Evolutionary conservation across 2,113 vertebrate genomes (phyloP).

Genomic region (Bothrops jararaca): DNA sequence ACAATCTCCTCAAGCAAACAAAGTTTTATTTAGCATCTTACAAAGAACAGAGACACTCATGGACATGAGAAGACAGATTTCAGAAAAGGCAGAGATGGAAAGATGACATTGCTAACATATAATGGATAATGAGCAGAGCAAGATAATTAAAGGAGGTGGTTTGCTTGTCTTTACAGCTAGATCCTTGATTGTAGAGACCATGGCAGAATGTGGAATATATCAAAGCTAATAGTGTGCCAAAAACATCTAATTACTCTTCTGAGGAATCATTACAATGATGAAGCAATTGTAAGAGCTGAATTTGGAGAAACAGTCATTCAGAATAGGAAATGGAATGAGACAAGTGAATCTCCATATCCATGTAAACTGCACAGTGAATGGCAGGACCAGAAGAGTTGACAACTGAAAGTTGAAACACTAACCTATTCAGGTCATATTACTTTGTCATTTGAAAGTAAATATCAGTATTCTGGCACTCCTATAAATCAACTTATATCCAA

Average conservation of each 20-base stretch:
- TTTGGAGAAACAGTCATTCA: background rate
- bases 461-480: background rate
- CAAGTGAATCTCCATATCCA: background rate
- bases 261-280: background rate
- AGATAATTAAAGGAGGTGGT: background rate
- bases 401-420: background rate
- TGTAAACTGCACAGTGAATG: background rate
- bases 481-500: background rate
- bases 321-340: background rate
- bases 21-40: background rate
- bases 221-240: background rate
- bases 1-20: background rate
- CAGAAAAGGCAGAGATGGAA: background rate
- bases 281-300: background rate
- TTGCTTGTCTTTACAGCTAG: background rate
- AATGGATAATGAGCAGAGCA: background rate
- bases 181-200: background rate
- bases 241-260: background rate
- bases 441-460: background rate
- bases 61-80: background rate
- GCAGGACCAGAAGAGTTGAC: background rate
- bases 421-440: background rate
- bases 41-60: background rate
- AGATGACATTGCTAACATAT: background rate
- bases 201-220: background rate